Conservation (phyloP, 2,888 invertebrate genomes). For the Folsomia manolachei region DNA sequence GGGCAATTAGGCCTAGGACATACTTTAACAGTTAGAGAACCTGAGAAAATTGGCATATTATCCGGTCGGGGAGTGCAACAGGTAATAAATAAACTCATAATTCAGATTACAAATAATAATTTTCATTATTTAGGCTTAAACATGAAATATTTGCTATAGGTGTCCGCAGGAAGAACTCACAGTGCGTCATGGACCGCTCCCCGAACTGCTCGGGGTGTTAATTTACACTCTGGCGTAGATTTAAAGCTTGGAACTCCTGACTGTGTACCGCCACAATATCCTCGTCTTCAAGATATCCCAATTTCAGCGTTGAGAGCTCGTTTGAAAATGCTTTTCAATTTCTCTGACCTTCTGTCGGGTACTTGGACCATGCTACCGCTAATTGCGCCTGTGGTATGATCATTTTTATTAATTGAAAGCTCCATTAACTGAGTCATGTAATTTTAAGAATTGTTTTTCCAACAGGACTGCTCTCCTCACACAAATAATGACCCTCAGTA, state of each 20-base stretch:
- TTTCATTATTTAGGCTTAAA: too few species aligned
- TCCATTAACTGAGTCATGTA: constrained; percentile 38
- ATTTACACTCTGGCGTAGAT: constrained; percentile 52
- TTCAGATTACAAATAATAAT: too few species aligned
- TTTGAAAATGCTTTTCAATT: constrained; percentile 61
- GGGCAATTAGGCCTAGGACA: constrained; percentile 63
- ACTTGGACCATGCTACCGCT: constrained; percentile 61
- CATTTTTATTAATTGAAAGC: neutral
- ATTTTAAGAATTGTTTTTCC: neutral
- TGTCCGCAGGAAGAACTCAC: constrained; percentile 64
- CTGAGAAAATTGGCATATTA: constrained; percentile 59
- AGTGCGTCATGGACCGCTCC: constrained; percentile 65
- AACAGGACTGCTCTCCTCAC: constrained; percentile 55
- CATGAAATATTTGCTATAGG: constrained; percentile 52
- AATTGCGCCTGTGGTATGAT: constrained; percentile 54
- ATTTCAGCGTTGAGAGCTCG: constrained; percentile 60
- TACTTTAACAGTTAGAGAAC: constrained; percentile 60
- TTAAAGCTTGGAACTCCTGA: constrained; percentile 57
- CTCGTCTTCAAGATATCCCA: constrained; percentile 58
- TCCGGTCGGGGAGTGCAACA: constrained; percentile 61
- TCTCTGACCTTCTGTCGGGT: constrained; percentile 63
- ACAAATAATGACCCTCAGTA: constrained; percentile 53
- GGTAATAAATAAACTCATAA: constrained; percentile 44
- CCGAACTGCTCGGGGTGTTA: constrained; percentile 58
- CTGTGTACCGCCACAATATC: constrained; percentile 62